A percentile compares a stretch with the other conserved stretches of the same genome.
Evolutionary conservation across 2,888 invertebrate genomes (phyloP).

Genomic region (Drosophila rubida): DNA sequence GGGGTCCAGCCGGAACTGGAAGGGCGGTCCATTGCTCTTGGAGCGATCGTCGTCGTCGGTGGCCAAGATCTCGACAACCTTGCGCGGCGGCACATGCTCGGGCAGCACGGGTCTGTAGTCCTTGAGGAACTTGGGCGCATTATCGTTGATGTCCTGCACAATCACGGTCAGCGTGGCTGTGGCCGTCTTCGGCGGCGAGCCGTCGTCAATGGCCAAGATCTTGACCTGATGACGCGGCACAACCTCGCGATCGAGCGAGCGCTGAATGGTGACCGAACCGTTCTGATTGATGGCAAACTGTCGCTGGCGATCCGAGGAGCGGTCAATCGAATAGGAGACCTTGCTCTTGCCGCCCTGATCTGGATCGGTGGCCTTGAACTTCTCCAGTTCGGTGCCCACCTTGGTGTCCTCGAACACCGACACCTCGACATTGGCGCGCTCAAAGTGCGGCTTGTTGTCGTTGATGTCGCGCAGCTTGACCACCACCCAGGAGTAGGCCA

Average conservation of each 20-base stretch:
- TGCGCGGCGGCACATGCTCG: slow-evolving; percentile 95
- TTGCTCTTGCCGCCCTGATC: slow-evolving; percentile 97
- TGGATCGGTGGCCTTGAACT: slow-evolving; percentile 97
- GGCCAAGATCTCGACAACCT: slow-evolving; percentile 96
- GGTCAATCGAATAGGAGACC: slow-evolving; percentile 95
- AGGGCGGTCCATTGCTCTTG: slow-evolving; percentile 98
- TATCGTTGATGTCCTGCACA: slow-evolving; percentile 97
- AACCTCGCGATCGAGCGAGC: slow-evolving; percentile 96
- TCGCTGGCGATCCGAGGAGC: slow-evolving; percentile 95
- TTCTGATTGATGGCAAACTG: slow-evolving; percentile 98
- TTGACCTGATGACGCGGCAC: slow-evolving; percentile 98
- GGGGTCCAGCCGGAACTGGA: slow-evolving; percentile 96
- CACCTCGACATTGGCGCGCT: slow-evolving; percentile 96
- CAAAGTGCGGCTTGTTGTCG: slow-evolving; percentile 98
- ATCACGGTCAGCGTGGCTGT: slow-evolving; percentile 97
- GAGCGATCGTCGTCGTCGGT: slow-evolving; percentile 97
- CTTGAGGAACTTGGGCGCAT: slow-evolving; percentile 96
- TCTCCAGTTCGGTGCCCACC: slow-evolving; percentile 95
- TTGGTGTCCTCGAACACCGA: slow-evolving; percentile 96
- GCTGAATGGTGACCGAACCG: slow-evolving; percentile 97
- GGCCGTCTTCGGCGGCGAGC: slow-evolving; percentile 96
- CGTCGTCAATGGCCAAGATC: slow-evolving; percentile 97
- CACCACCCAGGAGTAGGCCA: slow-evolving; percentile 97
- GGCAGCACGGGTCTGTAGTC: slow-evolving; percentile 96
- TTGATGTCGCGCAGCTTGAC: slow-evolving; percentile 97